Base-by-base conservation (phyloP, 2,113 vertebrate genomes). In the Gymnocephalus cernua region DNA sequence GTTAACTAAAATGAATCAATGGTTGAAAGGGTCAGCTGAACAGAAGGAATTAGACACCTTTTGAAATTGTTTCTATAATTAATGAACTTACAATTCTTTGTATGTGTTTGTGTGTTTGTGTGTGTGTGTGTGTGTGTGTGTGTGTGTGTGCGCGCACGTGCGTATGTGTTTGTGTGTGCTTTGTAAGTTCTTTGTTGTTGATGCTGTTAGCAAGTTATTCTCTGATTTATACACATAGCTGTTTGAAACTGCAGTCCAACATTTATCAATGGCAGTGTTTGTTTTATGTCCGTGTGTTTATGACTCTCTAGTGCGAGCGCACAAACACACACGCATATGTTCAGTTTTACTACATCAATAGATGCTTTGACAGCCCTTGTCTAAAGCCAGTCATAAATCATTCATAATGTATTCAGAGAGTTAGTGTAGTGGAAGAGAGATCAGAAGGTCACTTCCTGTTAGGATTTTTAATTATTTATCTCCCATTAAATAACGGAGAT, bases 371-470 rank as follows among this genome's bases (percentile, higher is more conserved):
- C 78, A 82, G 79, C 16, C 19, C 50, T 72, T 65, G 53, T 19
- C 45, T 73, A 82, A 89, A 85, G 80, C 64, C 25, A 32, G 35
- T 1, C 72, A 74, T 89, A 16, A 87, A 81, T 82, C 78, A 86
- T 91, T 89, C 44, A 86, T 64, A 54, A 80, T 47, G 38, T 57
- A 61, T 57, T 74, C n/a, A 19, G 66, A 69, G 11, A 77, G 65
- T 57, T 59, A 64, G 2, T 62, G 61, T 47, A 48, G 41, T 69
- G 25, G 35, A 64, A 69, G 58, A 63, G 15, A 8, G 4, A 79
- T 75, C 64, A 80, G 6, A 4, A 84, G 47, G 83, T 89, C 4
- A 13, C 74, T 82, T 72, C 76, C 67, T 66, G 21, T 71, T 53
- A 15, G 1, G 16, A 58, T 69, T 67, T 83, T 70, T 75, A 29